Conservation (phyloP, 2,888 invertebrate genomes). For the Agrilus cyanescens region DNA sequence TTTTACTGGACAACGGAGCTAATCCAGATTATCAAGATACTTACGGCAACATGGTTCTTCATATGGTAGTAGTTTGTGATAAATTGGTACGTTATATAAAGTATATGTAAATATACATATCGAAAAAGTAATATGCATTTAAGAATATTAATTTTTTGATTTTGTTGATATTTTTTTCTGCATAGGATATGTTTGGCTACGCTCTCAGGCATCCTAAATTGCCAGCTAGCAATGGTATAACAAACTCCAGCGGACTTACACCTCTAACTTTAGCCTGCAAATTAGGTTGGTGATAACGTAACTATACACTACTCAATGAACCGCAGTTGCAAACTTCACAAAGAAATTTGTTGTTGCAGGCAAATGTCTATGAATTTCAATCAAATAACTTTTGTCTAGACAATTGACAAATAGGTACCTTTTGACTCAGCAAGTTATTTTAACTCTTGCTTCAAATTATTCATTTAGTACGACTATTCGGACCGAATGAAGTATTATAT, state of each 20-base stretch:
- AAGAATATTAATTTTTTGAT: conserved; percentile 5
- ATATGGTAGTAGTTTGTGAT: conserved; percentile 98
- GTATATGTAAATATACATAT: no score
- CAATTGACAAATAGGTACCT: no score
- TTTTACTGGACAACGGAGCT: conserved; percentile 81
- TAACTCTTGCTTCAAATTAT: no score
- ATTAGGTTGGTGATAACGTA: conserved; percentile 41
- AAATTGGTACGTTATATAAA: conserved; percentile 58
- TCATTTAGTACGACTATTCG: no score
- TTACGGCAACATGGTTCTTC: conserved; percentile 97
- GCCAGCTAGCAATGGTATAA: conserved; percentile 84
- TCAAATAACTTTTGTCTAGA: no score
- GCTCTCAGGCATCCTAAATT: conserved; percentile 88
- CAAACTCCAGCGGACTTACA: conserved; percentile 82
- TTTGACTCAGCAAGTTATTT: no score
- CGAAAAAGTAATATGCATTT: neutral
- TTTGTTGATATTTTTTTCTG: conserved; percentile 8
- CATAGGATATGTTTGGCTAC: conserved; percentile 95
- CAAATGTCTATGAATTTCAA: no score
- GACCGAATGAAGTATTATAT: no score
- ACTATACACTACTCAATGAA: no score
- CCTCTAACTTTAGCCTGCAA: conserved; percentile 94
- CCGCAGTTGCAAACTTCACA: no score
- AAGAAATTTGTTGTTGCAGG: no score
- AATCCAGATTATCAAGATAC: conserved; percentile 94